Base-by-base conservation (phyloP, 1,140 invertebrate species). In the Polyergus mexicanus region DNA sequence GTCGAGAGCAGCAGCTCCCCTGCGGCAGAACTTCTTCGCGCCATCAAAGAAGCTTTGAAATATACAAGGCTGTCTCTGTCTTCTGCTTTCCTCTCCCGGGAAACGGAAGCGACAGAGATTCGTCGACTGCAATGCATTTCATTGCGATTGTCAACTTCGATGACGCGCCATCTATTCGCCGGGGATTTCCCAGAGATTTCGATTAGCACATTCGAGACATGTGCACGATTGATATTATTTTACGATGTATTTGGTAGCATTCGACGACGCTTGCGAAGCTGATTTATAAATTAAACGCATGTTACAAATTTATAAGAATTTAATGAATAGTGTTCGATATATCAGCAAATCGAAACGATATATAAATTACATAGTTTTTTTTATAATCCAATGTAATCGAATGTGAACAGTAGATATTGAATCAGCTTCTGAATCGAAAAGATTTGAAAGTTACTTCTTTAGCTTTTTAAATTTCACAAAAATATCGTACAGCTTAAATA, bases 1-100 rank as follows among this genome's bases (percentile, higher is more conserved):
- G 38, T n/a, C 78, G 25, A 38, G 66, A 81, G 25, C 58, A 81
- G 25, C 58, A 35, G 25, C 44, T 81, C 66, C 78, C 78, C 78
- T 71, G 38, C 54, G 78, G 66, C 66, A 81, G 54, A 72, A 58
- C 66, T 72, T 80, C 60, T 35, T 58, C 51, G 51, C 68, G 54
- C 38, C 68, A 25, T 60, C 68, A 54, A 60, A 7, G 54, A n/a
- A 72, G 78, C 68, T 83, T 83, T 47, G 38, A 19, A 47, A 60
- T 47, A 47, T 74, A 72, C 78, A 11, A 44, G 66, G 44, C 28
- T 16, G 47, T 71, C 76, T n/a, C n/a, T n/a, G n/a, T n/a, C n/a
- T n/a, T n/a, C n/a, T 72, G 78, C 68, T 19, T 35, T 22, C 19
- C 54, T 62, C 68, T 62, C 68, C n/a, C 38, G 41, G 47, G 68